phyloP scores from a whole-genome alignment of 2,797 vertebrate species.

The Aselliscus stoliczkanus region DNA sequence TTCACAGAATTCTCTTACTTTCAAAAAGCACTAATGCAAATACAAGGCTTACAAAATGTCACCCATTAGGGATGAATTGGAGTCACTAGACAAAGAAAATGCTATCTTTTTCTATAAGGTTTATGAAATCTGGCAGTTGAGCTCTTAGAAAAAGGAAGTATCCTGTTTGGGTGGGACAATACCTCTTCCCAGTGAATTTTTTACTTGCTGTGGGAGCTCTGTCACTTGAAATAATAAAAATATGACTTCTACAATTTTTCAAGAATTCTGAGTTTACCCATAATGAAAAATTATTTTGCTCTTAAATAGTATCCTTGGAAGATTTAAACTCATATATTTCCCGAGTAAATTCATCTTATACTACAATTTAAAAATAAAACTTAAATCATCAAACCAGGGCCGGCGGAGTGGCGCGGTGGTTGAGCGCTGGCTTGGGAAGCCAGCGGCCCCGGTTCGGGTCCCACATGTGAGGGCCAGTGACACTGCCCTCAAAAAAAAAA shows the following conservation, averaged over 20 bases:
- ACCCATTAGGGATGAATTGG: not conserved
- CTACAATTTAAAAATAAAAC: slow-evolving; percentile 52
- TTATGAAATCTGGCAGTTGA: not conserved
- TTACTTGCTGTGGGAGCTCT: not conserved
- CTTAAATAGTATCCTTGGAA: slow-evolving; percentile 1
- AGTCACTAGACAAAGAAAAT: not conserved
- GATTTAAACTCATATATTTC: slow-evolving; percentile 30
- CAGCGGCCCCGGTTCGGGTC: no score
- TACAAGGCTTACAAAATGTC: not conserved
- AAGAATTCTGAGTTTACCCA: not conserved
- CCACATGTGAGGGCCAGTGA: no score
- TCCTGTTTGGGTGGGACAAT: not conserved
- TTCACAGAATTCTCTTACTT: not conserved
- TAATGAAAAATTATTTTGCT: slow-evolving; percentile 36
- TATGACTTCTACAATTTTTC: not conserved
- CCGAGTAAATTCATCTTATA: slow-evolving; percentile 2
- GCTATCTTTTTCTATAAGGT: not conserved
- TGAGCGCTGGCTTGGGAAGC: no score
- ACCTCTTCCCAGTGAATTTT: not conserved
- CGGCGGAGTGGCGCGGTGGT: no score
- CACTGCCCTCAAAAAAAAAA: no score
- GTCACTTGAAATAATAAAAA: not conserved
- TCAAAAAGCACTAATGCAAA: slow-evolving; percentile 9
- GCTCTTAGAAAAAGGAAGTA: not conserved
- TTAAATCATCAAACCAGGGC: slow-evolving; percentile 42